Evolutionary conservation across 1,140 invertebrate genomes (phyloP).

Genomic region (Temnothorax longispinosus): DNA sequence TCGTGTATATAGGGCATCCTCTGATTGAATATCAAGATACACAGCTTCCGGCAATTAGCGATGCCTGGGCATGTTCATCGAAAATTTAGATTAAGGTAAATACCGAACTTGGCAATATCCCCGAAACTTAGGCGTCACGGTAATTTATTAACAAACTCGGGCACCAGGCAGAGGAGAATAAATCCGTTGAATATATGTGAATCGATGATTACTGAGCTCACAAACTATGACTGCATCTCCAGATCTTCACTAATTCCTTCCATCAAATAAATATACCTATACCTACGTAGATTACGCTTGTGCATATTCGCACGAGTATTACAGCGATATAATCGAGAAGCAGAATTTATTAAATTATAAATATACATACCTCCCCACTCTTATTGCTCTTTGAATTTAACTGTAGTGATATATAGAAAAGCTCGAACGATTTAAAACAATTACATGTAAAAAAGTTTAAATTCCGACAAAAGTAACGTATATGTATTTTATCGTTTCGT

Average conservation of each 20-base stretch:
- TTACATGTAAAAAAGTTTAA: background rate
- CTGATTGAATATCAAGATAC: constrained; percentile 63
- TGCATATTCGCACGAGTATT: background rate
- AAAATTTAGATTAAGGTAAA: constrained; percentile 68
- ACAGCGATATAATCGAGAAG: background rate
- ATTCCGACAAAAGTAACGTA: background rate
- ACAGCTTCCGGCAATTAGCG: constrained; percentile 64
- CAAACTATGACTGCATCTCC: constrained; percentile 5
- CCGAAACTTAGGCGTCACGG: constrained; percentile 55
- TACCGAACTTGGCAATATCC: constrained; percentile 56
- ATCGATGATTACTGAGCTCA: constrained; percentile 59
- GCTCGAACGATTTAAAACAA: background rate
- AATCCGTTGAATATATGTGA: constrained; percentile 65
- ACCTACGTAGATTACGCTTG: background rate
- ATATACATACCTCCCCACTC: background rate
- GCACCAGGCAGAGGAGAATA: background rate
- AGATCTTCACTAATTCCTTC: background rate
- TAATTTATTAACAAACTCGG: constrained; percentile 65
- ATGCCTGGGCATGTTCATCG: constrained; percentile 48
- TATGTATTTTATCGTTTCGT: background rate
- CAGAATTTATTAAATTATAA: background rate
- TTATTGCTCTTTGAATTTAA: background rate
- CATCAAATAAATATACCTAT: constrained; percentile 14
- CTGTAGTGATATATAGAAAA: background rate
- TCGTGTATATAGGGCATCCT: constrained; percentile 39